Evolutionary conservation across 2,888 invertebrate species (phyloP).

Genomic region (Spisula solida): DNA sequence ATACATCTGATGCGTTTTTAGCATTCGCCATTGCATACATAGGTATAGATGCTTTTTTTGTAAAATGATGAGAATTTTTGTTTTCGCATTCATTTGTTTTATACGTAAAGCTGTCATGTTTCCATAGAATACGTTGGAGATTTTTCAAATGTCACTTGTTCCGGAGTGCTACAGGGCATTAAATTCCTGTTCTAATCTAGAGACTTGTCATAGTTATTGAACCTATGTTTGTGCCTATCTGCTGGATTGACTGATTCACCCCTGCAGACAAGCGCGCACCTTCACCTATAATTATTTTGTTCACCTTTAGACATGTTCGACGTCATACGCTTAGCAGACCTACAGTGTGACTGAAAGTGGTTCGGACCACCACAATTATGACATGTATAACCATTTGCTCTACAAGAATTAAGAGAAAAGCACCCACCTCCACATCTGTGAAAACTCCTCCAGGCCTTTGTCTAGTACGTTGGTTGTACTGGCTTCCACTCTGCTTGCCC

Average conservation of each 20-base stretch:
- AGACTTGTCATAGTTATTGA: neutral
- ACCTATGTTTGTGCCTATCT: conserved; percentile 1
- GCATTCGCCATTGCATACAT: neutral
- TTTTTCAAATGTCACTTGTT: conserved; percentile 37
- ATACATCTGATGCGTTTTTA: neutral
- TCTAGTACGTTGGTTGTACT: no score
- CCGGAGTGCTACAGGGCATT: conserved; percentile 30
- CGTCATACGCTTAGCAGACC: no score
- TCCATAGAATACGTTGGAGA: conserved; percentile 14
- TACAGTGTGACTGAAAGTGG: no score
- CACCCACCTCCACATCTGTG: no score
- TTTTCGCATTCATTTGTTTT: conserved; percentile 7
- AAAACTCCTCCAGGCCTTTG: no score
- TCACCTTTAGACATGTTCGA: no score
- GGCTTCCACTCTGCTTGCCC: neutral
- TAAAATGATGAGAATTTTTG: conserved; percentile 22
- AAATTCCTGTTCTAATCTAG: conserved; percentile 20
- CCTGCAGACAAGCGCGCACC: neutral
- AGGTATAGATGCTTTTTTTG: conserved; percentile 1
- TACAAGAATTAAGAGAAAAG: no score
- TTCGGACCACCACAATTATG: no score
- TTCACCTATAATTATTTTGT: no score
- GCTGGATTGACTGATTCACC: neutral
- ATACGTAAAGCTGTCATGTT: conserved; percentile 4
- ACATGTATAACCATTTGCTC: no score